phyloP scores from a whole-genome alignment of 2,113 vertebrate species.

The Cyprinodon brontotheroides region DNA sequence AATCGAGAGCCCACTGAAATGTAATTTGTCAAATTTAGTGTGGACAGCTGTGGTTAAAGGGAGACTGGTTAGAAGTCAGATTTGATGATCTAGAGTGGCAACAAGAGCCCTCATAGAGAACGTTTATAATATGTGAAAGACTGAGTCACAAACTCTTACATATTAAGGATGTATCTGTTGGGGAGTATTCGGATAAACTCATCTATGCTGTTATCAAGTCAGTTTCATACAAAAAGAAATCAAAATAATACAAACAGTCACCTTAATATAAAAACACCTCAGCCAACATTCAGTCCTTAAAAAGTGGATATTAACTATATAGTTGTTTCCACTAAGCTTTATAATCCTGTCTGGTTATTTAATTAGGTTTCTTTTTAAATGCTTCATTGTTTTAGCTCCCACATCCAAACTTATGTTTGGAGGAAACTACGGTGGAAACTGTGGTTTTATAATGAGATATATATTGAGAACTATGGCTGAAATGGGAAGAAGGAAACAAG shows the following conservation, averaged over 20 bases:
- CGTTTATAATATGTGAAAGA: slow-evolving; percentile 13
- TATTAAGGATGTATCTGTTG: not conserved
- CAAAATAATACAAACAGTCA: not conserved
- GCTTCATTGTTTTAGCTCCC: too few species aligned
- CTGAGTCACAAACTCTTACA: not conserved
- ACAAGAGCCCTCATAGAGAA: slow-evolving; percentile 14
- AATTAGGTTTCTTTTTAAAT: too few species aligned
- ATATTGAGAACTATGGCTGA: too few species aligned
- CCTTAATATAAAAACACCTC: not conserved
- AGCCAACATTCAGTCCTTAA: not conserved
- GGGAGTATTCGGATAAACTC: too few species aligned
- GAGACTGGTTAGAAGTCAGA: slow-evolving; percentile 27
- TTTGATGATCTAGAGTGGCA: slow-evolving; percentile 35
- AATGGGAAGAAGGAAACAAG: too few species aligned
- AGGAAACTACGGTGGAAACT: too few species aligned
- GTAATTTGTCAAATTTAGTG: slow-evolving; percentile 31
- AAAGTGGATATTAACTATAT: too few species aligned
- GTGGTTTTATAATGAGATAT: too few species aligned
- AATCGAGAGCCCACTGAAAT: slow-evolving; percentile 33
- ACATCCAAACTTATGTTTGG: too few species aligned
- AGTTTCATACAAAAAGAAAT: not conserved
- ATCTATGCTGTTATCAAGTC: not conserved
- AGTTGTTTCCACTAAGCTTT: too few species aligned
- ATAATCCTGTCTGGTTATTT: not conserved
- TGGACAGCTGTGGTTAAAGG: slow-evolving; percentile 37